Evolutionary conservation across 2,797 vertebrate genomes (phyloP).

Genomic region (Carcharodon carcharias): DNA sequence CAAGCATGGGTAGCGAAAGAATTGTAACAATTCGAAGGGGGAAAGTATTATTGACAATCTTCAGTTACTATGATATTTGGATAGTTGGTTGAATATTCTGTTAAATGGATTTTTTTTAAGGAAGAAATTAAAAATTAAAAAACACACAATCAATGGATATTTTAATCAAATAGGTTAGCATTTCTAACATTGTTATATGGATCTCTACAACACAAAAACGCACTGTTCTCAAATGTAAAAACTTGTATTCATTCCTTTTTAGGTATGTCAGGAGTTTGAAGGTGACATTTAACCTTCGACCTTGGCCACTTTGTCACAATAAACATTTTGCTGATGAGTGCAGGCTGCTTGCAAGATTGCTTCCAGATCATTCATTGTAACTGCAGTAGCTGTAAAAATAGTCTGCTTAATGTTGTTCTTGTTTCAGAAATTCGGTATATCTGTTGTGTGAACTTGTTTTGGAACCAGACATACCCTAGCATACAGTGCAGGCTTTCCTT

Average conservation of each 20-base stretch:
- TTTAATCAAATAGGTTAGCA: neutral
- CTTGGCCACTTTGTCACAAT: conserved; percentile 68
- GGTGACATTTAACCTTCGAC: conserved; percentile 67
- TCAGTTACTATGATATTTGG: neutral
- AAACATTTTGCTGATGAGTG: conserved; percentile 72
- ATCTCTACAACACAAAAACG: conserved; percentile 40
- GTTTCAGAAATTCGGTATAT: conserved; percentile 13
- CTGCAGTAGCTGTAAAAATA: conserved; percentile 35
- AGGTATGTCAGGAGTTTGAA: conserved; percentile 54
- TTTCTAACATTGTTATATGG: conserved; percentile 1
- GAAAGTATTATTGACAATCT: neutral
- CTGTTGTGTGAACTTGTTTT: conserved; percentile 22
- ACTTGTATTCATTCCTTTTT: conserved; percentile 42
- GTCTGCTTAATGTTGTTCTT: conserved; percentile 34
- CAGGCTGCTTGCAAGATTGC: conserved; percentile 64
- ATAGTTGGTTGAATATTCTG: neutral
- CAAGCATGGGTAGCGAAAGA: neutral
- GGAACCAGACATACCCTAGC: neutral
- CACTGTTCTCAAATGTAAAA: conserved; percentile 42
- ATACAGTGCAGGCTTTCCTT: neutral
- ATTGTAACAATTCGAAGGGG: neutral
- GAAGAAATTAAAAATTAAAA: neutral
- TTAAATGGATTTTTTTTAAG: neutral
- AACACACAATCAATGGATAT: neutral
- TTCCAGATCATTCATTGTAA: conserved; percentile 64